phyloP scores from a whole-genome alignment of 1,140 invertebrate species.

The Diachasmimorpha longicaudata region DNA sequence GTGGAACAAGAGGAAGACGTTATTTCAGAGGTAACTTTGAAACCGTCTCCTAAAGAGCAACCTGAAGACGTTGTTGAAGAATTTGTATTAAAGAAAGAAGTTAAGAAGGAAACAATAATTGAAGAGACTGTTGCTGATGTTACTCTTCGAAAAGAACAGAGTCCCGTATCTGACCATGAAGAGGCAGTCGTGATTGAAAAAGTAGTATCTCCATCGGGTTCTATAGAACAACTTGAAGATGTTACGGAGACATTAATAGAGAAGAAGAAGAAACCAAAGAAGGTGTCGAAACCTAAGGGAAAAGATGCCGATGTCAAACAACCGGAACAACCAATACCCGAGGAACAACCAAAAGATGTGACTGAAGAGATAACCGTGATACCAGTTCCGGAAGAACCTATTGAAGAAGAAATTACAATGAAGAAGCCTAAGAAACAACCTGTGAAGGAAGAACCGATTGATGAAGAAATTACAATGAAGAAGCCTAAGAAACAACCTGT shows the following conservation, averaged over 20 bases:
- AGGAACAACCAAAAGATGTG: too few species aligned
- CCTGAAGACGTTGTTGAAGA: slow-evolving; percentile 32
- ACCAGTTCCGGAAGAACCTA: too few species aligned
- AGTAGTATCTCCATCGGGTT: too few species aligned
- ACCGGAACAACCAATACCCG: neutral
- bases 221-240: slow-evolving; percentile 32
- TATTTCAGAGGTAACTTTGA: slow-evolving; percentile 51
- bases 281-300: neutral
- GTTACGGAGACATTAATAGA: neutral
- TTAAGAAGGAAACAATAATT: slow-evolving; percentile 18
- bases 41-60: slow-evolving; percentile 48
- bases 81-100: neutral
- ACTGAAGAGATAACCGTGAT: slow-evolving; percentile 39
- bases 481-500: slow-evolving; percentile 43
- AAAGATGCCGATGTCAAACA: neutral
- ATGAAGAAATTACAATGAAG: slow-evolving; percentile 37
- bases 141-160: slow-evolving; percentile 18
- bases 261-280: neutral
- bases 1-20: slow-evolving; percentile 40
- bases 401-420: slow-evolving; percentile 27
- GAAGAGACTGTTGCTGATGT: slow-evolving; percentile 50
- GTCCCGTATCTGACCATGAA: neutral
- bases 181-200: slow-evolving; percentile 23
- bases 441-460: slow-evolving; percentile 29
- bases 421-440: slow-evolving; percentile 48